Evolutionary conservation across 2,888 invertebrate genomes (phyloP).

Genomic region (Boloria euphrosyne): DNA sequence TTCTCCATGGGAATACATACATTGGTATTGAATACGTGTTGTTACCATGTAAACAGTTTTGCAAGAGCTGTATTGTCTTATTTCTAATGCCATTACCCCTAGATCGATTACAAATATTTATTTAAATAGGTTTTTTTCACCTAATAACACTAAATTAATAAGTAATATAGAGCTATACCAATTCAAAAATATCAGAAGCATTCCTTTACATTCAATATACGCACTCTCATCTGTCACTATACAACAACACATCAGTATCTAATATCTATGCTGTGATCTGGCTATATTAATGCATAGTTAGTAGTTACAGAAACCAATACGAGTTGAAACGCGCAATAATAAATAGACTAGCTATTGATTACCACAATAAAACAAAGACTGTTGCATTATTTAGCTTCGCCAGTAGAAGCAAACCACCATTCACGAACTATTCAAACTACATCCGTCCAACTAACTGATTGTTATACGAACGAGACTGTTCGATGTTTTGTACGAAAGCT

Average conservation of each 20-base stretch:
- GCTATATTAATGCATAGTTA: too few relatives aligned
- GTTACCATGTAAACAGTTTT: conserved; percentile 16
- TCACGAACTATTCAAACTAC: conserved; percentile 18
- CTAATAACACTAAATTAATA: too few relatives aligned
- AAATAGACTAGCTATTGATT: conserved; percentile 1
- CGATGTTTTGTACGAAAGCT: conserved; percentile 7
- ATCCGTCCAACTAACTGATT: conserved; percentile 12
- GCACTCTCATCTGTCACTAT: too few relatives aligned
- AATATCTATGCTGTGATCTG: too few relatives aligned
- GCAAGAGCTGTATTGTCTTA: neutral
- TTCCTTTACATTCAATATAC: too few relatives aligned
- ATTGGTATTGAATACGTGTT: conserved; percentile 18
- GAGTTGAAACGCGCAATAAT: neutral
- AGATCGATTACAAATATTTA: too few relatives aligned
- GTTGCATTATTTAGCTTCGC: conserved; percentile 11
- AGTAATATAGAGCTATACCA: too few relatives aligned
- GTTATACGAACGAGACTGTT: conserved; percentile 9
- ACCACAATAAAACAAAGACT: conserved; percentile 11
- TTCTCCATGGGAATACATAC: conserved; percentile 23
- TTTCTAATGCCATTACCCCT: neutral
- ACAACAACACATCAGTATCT: too few relatives aligned
- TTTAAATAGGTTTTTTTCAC: too few relatives aligned
- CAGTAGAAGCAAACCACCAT: conserved; percentile 5
- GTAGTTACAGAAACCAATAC: neutral
- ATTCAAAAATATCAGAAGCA: too few relatives aligned